Percentiles rank a stretch among this genome's conserved stretches.
Evolutionary conservation across 30 jellyfish, hydroid and myxozoan genomes (phyloP).

Genomic region (Mastigias papua): DNA sequence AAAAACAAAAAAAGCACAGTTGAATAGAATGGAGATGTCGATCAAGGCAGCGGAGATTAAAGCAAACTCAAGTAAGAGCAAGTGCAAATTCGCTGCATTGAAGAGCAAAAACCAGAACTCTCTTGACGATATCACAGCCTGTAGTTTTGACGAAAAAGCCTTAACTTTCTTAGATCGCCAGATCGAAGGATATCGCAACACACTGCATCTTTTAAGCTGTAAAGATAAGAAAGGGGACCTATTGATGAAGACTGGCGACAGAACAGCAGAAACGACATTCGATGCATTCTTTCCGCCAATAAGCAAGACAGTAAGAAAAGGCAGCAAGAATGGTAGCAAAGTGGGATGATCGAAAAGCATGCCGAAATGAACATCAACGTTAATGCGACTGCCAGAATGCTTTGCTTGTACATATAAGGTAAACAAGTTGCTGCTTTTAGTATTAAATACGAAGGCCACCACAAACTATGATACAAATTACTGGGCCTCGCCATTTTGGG

Average conservation of each 20-base stretch:
- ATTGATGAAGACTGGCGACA: neutral
- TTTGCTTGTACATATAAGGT: too few relatives aligned
- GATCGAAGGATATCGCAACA: constrained; percentile 58
- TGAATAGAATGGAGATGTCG: constrained; percentile 23
- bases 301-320: neutral
- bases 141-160: neutral
- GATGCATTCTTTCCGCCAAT: constrained; percentile 71
- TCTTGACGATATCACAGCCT: neutral
- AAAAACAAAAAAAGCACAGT: constrained; percentile 19
- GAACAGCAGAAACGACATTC: constrained; percentile 38
- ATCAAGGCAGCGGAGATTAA: constrained; percentile 36
- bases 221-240: neutral
- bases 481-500: too few relatives aligned
- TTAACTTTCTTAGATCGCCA: constrained; percentile 66
- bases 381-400: too few relatives aligned
- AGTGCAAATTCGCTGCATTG: too few relatives aligned
- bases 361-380: too few relatives aligned
- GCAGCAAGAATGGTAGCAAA: constrained; percentile 2
- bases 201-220: constrained; percentile 27
- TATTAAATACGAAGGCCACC: too few relatives aligned
- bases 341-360: too few relatives aligned
- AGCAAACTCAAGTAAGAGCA: neutral
- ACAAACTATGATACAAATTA: too few relatives aligned
- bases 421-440: too few relatives aligned
- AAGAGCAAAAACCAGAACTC: neutral